Evolutionary conservation across 2,113 vertebrate genomes (phyloP).

Genomic region (Xyrauchen texanus): DNA sequence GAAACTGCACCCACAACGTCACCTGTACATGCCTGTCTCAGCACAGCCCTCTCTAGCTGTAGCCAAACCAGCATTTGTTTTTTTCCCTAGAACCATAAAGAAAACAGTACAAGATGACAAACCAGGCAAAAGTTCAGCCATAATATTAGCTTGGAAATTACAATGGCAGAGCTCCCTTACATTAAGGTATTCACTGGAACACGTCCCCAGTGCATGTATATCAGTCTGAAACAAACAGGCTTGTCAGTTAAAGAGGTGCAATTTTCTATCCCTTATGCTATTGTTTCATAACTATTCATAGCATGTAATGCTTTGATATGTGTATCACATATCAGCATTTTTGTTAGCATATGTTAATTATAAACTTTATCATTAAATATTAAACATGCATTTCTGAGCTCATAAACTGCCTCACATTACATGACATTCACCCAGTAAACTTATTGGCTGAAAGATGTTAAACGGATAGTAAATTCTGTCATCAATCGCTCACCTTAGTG

Average conservation of each 20-base stretch:
- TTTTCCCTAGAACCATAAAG: neutral
- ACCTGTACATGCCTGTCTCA: constrained; percentile 75
- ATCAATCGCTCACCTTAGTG: too few species aligned
- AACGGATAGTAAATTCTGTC: too few species aligned
- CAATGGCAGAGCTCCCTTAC: constrained; percentile 53
- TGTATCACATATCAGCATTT: too few species aligned
- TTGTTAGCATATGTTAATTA: too few species aligned
- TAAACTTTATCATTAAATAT: too few species aligned
- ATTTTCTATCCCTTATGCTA: too few species aligned
- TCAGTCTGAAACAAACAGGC: constrained; percentile 13
- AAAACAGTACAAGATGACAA: constrained; percentile 49
- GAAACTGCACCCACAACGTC: constrained; percentile 70
- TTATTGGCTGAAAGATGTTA: too few species aligned
- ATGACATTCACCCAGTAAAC: too few species aligned
- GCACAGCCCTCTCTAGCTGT: constrained; percentile 61
- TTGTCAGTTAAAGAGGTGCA: neutral
- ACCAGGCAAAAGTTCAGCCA: constrained; percentile 61
- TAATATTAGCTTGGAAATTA: constrained; percentile 64
- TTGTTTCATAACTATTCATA: too few species aligned
- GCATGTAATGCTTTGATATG: too few species aligned
- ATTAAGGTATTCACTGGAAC: constrained; percentile 23
- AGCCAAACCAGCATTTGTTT: constrained; percentile 5
- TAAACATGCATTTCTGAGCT: too few species aligned
- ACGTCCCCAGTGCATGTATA: constrained; percentile 10
- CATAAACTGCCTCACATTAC: too few species aligned